Evolutionary conservation across 2,797 vertebrate genomes (phyloP), one percentile per base, ranked within the genome.

Genomic region (Carcharodon carcharias): DNA sequence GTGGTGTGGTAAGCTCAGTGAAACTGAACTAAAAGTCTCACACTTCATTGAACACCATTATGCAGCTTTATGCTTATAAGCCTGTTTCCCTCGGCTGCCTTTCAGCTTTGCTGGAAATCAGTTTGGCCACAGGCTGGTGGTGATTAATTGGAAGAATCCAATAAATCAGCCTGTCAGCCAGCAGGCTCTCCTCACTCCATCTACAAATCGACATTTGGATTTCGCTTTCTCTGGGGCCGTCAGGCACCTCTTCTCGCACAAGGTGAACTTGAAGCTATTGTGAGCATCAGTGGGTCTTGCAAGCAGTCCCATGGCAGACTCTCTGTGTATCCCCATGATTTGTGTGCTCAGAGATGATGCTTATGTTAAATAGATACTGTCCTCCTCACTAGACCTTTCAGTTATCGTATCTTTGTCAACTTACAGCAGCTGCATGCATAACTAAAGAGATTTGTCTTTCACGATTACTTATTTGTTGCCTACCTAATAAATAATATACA

Each of bases 31-130:
- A 99, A 99, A 99, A 98, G 98, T 98, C 98, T 98, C 97, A 98
- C 98, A 98, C 98, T 99, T 99, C 99, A 99, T 99, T 99, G 98
- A 99, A 99, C 98, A 98, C 98, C 98, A 99, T 99, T 99, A 99
- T 98, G 98, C 97, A 98, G 98, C 98, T 98, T 98, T 98, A 98
- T 98, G 98, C 98, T 98, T 98, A 98, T 98, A 98, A 98, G 98
- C 98, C 98, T 98, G 98, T 98, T 98, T 98, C 98, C 98, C 98
- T 98, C 97, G 96, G 97, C 98, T 98, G 98, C 98, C 98, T 98
- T 98, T 98, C 98, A 98, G 98, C 98, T 98, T 98, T 98, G 97
- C 98, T 98, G 98, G 98, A 98, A 98, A 98, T 98, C 98, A 97
- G 97, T 98, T 98, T 98, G 98, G 98, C 97, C 97, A 98, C 98